Base-by-base conservation (phyloP, 2,888 invertebrate species). In the Isoperla grammatica region DNA sequence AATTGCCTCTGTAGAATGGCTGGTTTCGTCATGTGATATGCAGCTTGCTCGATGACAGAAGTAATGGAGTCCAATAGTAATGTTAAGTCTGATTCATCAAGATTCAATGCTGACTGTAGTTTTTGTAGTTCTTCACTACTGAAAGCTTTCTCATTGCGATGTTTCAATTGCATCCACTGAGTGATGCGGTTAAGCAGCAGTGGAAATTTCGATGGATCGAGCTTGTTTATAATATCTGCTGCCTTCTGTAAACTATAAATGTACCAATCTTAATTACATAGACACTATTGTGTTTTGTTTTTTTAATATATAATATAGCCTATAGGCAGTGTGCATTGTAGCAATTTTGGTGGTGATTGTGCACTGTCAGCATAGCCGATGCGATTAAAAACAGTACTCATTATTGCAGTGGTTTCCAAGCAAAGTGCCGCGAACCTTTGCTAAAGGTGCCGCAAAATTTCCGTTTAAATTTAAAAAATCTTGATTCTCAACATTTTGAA, bases 1-100 rank as follows among this genome's bases (percentile, higher is more conserved):
- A 82, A 58, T 39, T 67, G 71, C 65, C 77, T 77, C 64, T 80
- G 78, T 37, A 82, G 68, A 57, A 73, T 71, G 2, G 78, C 77
- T 23, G 82, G 81, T 65, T 81, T 81, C 48, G 79, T 75, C 46
- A 82, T 75, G 23, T 65, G 58, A 40, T 59, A 65, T 2, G 65
- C 65, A 2, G 66, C 65, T 62, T 65, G 57, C 43, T 63, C 61
- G 13, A 64, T 56, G 11, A 65, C 64, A 20, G 56, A 54, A 6
- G 60, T 61, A 17, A 60, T 60, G 4, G 63, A 59, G 9, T 63
- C 59, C 1, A 65, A 40, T 12, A 65, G 54, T n/a, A 63, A 19
- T 11, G 19, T 22, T 6, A 65, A 57, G 29, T 61, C 63, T 43
- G 59, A 50, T 54, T 60, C 60, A n/a, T 62, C 61, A 20, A 65